Conservation (phyloP, 1,140 invertebrate species). For the Cecropterus lyciades region DNA sequence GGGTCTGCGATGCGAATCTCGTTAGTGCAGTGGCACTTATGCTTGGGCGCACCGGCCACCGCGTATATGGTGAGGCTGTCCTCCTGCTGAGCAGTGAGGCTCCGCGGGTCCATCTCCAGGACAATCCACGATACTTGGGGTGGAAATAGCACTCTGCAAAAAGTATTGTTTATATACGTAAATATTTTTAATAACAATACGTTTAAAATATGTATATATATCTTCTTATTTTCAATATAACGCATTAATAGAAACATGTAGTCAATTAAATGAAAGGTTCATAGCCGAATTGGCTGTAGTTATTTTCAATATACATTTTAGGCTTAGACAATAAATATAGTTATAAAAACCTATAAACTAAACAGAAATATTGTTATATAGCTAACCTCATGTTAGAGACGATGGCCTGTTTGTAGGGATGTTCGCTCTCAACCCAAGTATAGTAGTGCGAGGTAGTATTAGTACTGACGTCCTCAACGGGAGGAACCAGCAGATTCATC, state of each 20-base stretch:
- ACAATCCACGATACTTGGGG: conserved; percentile 95
- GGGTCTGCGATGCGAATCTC: conserved; percentile 54
- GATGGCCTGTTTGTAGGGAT: conserved; percentile 97
- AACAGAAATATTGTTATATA: not conserved
- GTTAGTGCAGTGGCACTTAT: conserved; percentile 58
- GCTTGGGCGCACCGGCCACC: conserved; percentile 56
- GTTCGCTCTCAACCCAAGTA: conserved; percentile 97
- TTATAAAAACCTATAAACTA: too few species aligned
- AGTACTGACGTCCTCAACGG: conserved; percentile 61
- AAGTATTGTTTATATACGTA: too few species aligned
- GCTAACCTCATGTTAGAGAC: conserved; percentile 93
- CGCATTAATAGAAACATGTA: too few species aligned
- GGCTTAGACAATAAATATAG: too few species aligned
- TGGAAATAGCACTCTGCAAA: conserved; percentile 93
- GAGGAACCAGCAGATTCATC: conserved; percentile 89
- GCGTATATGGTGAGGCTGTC: conserved; percentile 95
- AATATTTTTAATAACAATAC: too few species aligned
- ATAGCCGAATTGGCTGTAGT: too few species aligned
- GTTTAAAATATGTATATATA: too few species aligned
- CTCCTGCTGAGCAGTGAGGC: conserved; percentile 96
- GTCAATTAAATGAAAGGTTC: too few species aligned
- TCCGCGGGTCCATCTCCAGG: conserved; percentile 96
- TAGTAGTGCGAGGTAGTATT: conserved; percentile 92
- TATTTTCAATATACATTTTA: too few species aligned
- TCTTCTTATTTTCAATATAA: too few species aligned